Evolutionary conservation across 2,888 invertebrate species (phyloP).

Genomic region (Linyphia triangularis): DNA sequence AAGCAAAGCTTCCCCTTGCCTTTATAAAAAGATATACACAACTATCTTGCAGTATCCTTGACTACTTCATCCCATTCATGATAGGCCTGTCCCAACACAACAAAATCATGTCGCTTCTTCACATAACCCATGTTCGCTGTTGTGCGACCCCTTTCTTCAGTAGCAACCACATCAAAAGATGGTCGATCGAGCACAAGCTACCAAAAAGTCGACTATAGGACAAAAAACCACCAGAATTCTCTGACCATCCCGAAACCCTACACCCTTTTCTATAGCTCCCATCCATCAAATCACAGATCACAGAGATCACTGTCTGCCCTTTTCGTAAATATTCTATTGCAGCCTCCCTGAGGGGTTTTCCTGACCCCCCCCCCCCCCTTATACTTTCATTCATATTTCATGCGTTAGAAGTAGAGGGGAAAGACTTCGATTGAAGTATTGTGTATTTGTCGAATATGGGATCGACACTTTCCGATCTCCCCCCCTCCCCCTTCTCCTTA

Average conservation of each 20-base stretch:
- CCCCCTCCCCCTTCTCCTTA: background rate
- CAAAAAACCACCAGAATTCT: constrained; percentile 41
- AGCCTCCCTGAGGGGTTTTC: constrained; percentile 33
- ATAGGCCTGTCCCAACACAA: background rate
- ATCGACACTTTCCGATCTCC: constrained; percentile 60
- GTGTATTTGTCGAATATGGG: constrained; percentile 70
- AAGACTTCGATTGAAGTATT: constrained; percentile 59
- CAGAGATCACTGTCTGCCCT: constrained; percentile 1
- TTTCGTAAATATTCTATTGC: constrained; percentile 48
- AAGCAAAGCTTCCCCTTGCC: no score
- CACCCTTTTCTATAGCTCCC: constrained; percentile 38
- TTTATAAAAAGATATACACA: no score
- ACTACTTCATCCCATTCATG: background rate
- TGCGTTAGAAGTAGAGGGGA: background rate
- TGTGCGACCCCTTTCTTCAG: background rate
- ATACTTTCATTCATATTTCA: constrained; percentile 30
- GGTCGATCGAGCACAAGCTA: constrained; percentile 9
- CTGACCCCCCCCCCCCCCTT: constrained; percentile 1
- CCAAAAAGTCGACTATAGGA: constrained; percentile 16
- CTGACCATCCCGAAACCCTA: constrained; percentile 38
- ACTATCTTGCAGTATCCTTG: background rate
- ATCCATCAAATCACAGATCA: constrained; percentile 61
- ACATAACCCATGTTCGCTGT: background rate
- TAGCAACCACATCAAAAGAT: constrained; percentile 20
- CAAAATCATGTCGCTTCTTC: background rate